phyloP scores from a whole-genome alignment of 2,888 invertebrate genomes.

The Caenorhabditis virilis region DNA sequence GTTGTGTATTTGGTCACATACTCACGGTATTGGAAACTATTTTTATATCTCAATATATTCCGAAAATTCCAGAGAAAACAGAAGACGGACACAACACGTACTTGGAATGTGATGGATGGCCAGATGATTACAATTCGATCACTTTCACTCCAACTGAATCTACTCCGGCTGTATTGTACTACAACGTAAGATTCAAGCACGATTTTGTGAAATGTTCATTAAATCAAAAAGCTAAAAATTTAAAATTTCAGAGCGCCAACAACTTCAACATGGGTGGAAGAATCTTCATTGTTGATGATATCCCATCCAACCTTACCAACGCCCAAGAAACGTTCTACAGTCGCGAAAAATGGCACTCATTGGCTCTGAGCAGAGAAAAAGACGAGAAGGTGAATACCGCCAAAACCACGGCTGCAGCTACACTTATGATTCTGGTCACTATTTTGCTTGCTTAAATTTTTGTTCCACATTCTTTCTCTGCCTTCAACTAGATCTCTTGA shows the following conservation, averaged over 20 bases:
- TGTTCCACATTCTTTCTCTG: too few relatives aligned
- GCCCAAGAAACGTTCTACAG: slow-evolving; percentile 55
- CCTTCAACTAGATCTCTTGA: too few relatives aligned
- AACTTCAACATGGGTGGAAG: slow-evolving; percentile 94
- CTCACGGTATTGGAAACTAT: too few relatives aligned
- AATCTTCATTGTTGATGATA: slow-evolving; percentile 83
- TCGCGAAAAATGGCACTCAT: slow-evolving; percentile 50
- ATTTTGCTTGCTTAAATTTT: slow-evolving; percentile 5
- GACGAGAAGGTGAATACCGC: slow-evolving; percentile 33
- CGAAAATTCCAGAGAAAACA: too few relatives aligned
- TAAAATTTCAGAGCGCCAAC: slow-evolving; percentile 80
- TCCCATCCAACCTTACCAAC: slow-evolving; percentile 58
- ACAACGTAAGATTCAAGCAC: slow-evolving; percentile 65
- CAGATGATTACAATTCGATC: slow-evolving; percentile 41
- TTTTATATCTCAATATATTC: too few relatives aligned
- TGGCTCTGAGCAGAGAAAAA: slow-evolving; percentile 26
- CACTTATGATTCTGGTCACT: slow-evolving; percentile 20
- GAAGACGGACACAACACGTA: slow-evolving; percentile 64
- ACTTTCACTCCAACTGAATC: slow-evolving; percentile 83
- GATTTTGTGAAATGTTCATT: not conserved
- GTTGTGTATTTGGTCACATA: slow-evolving; percentile 78
- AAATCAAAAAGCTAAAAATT: too few relatives aligned
- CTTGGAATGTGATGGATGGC: slow-evolving; percentile 74
- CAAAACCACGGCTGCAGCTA: slow-evolving; percentile 18
- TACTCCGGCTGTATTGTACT: slow-evolving; percentile 84